A percentile compares a stretch with the other conserved stretches of the same genome.
These are phyloP conservation scores for Tribolium castaneum DNA, from an alignment of 1,140 invertebrate species.

Conservation along the genomic window DNA sequence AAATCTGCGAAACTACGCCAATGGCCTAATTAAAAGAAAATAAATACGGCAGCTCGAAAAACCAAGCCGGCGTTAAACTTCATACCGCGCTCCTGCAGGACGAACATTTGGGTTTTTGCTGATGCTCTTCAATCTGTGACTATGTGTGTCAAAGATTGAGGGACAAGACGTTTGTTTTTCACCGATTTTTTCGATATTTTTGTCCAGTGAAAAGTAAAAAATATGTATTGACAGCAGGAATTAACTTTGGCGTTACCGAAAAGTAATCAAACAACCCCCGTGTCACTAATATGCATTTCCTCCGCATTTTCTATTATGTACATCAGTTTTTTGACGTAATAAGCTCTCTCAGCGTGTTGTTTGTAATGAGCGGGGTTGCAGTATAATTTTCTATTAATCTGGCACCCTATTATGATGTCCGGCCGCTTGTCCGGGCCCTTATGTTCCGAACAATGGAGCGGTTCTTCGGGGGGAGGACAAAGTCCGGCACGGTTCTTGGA, in stretches of 20 bases:
- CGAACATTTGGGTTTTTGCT: too few relatives aligned
- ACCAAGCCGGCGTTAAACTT: too few relatives aligned
- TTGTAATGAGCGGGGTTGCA: slow-evolving; percentile 1
- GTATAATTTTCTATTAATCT: slow-evolving; percentile 33
- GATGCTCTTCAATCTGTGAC: too few relatives aligned
- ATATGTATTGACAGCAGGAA: too few relatives aligned
- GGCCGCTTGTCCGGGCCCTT: slow-evolving; percentile 12
- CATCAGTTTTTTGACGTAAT: not conserved
- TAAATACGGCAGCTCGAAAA: not conserved
- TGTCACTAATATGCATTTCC: too few relatives aligned
- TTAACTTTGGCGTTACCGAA: too few relatives aligned
- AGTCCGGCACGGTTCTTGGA: slow-evolving; percentile 4
- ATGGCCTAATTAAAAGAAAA: not conserved
- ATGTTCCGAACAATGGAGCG: not conserved
- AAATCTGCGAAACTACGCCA: not conserved
- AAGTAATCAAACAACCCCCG: too few relatives aligned
- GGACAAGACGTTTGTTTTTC: too few relatives aligned
- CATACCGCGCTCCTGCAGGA: too few relatives aligned
- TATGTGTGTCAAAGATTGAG: too few relatives aligned
- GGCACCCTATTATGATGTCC: slow-evolving; percentile 20
- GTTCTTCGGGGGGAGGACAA: not conserved
- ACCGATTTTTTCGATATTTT: too few relatives aligned
- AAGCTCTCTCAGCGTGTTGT: not conserved
- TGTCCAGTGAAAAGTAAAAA: too few relatives aligned
- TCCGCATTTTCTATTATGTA: not conserved